phyloP scores from a whole-genome alignment of 2,113 vertebrate species.

The Probosciger aterrimus region DNA sequence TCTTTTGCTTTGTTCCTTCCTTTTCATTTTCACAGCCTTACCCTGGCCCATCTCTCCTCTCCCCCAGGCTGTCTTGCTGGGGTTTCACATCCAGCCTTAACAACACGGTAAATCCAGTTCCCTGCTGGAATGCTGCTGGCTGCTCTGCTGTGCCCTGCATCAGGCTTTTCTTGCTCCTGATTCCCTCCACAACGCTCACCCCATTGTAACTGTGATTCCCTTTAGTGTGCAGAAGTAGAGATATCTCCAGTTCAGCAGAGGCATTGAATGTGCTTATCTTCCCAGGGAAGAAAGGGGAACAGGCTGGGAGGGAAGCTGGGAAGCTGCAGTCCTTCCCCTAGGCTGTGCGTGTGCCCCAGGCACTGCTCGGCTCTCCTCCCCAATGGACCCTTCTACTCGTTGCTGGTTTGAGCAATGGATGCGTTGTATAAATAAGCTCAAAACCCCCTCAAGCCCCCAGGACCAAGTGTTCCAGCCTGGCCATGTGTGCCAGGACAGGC shows the following conservation, averaged over 20 bases:
- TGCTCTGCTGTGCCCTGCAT: background rate
- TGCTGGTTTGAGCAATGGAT: background rate
- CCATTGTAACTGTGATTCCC: background rate
- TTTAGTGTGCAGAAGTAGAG: background rate
- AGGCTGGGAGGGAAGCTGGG: background rate
- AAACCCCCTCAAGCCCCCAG: background rate
- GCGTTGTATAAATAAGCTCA: background rate
- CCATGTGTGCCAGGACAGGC: background rate
- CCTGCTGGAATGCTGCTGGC: background rate
- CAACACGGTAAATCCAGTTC: background rate
- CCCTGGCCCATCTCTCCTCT: background rate
- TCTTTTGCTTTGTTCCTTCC: conserved; percentile 31
- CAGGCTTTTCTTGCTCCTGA: background rate
- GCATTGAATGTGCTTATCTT: background rate
- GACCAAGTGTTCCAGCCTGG: background rate
- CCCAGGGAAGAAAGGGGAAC: background rate
- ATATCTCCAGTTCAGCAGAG: background rate
- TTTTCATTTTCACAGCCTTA: conserved; percentile 22
- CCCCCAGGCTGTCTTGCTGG: background rate
- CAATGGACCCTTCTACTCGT: background rate
- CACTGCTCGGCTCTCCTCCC: background rate
- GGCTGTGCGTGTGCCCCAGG: background rate
- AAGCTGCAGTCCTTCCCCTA: background rate
- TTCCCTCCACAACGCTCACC: rapidly evolving
- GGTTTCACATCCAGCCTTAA: background rate